Evolutionary conservation across 2,797 vertebrate species (phyloP).

Genomic region (Coracias cyanogaster): DNA sequence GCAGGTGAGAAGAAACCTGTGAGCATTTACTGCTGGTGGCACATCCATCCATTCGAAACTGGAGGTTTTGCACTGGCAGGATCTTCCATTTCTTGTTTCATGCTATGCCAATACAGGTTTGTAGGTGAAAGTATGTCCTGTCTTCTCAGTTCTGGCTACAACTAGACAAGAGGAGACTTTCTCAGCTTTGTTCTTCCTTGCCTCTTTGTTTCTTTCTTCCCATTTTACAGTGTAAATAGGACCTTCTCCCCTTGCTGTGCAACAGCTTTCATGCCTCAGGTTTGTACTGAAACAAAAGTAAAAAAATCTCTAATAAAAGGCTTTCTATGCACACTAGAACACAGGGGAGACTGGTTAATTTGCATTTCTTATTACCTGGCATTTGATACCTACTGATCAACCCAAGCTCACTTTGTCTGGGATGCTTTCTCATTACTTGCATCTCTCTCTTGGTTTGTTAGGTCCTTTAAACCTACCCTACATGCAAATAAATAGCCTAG

Average conservation of each 20-base stretch:
- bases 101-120: accelerated
- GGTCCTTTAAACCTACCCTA: not conserved
- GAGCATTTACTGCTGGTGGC: not conserved
- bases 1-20: not conserved
- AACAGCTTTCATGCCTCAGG: not conserved
- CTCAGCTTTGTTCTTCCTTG: not conserved
- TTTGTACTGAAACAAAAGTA: not conserved
- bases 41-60: not conserved
- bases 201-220: not conserved
- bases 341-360: not conserved
- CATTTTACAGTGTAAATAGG: not conserved
- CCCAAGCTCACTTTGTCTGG: not conserved
- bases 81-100: not conserved
- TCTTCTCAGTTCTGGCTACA: not conserved
- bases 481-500: not conserved
- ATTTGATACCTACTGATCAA: not conserved
- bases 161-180: not conserved
- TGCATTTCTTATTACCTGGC: not conserved
- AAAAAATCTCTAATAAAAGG: not conserved
- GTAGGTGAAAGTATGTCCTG: not conserved
- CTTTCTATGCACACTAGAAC: not conserved
- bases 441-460: not conserved
- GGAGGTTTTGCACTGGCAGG: not conserved
- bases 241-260: not conserved
- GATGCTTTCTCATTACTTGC: not conserved